phyloP scores from a whole-genome alignment of 2,888 invertebrate genomes.

The Clunio marinus region DNA sequence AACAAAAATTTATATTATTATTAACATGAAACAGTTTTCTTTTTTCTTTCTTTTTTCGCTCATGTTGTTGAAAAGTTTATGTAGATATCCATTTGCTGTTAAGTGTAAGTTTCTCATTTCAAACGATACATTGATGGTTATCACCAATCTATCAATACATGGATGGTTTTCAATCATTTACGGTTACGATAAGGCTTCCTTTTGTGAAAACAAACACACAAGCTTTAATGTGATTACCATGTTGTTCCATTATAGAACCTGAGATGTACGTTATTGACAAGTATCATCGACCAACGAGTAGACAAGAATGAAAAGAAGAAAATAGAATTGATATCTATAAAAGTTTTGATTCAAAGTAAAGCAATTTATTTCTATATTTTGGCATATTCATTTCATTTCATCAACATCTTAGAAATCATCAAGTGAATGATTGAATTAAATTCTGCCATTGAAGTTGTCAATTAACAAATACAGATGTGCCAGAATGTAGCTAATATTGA shows the following conservation, averaged over 20 bases:
- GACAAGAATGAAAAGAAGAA: too few relatives aligned
- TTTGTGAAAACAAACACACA: neutral
- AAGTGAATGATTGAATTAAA: too few relatives aligned
- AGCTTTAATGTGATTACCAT: neutral
- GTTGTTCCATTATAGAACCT: neutral
- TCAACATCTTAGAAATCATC: too few relatives aligned
- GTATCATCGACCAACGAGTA: too few relatives aligned
- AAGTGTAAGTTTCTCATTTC: neutral
- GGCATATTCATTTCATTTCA: too few relatives aligned
- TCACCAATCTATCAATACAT: neutral
- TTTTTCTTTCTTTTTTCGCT: neutral
- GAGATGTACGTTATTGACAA: too few relatives aligned
- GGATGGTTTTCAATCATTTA: neutral
- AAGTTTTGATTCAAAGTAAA: too few relatives aligned
- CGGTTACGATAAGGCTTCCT: neutral
- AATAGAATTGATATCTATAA: too few relatives aligned
- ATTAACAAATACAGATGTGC: neutral
- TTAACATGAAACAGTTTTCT: neutral
- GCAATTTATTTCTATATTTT: too few relatives aligned
- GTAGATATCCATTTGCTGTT: neutral
- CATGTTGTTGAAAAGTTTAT: too few relatives aligned
- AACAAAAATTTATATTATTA: neutral
- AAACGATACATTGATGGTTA: neutral
- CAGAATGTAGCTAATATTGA: neutral
- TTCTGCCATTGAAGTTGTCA: neutral